phyloP scores from a whole-genome alignment of 1,140 invertebrate genomes.

The Spodoptera frugiperda region DNA sequence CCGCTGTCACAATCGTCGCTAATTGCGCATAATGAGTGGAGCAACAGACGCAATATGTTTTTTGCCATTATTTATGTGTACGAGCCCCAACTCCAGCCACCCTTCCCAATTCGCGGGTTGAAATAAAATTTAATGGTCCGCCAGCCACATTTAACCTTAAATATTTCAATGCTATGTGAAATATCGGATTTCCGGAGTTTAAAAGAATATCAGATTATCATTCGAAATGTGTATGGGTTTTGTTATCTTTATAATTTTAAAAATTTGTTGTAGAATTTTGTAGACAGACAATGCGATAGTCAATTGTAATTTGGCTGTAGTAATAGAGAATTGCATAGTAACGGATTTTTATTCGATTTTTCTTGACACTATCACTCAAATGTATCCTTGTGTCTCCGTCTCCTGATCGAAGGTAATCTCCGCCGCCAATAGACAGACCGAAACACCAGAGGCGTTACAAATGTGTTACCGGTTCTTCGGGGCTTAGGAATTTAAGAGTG shows the following conservation, averaged over 20 bases:
- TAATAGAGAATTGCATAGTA: too few relatives aligned
- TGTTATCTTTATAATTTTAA: not conserved
- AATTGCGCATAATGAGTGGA: slow-evolving; percentile 84
- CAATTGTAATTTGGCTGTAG: too few relatives aligned
- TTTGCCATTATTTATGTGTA: slow-evolving; percentile 81
- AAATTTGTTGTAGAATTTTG: too few relatives aligned
- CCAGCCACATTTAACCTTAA: slow-evolving; percentile 66
- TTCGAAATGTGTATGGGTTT: slow-evolving; percentile 17
- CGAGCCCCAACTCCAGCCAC: slow-evolving; percentile 73
- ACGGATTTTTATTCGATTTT: too few relatives aligned
- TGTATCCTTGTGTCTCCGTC: too few relatives aligned
- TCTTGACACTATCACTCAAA: too few relatives aligned
- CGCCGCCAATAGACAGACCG: too few relatives aligned
- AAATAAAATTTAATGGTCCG: slow-evolving; percentile 84
- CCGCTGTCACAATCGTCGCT: slow-evolving; percentile 82
- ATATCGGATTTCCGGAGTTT: slow-evolving; percentile 81
- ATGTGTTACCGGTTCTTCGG: too few relatives aligned
- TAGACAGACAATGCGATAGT: too few relatives aligned
- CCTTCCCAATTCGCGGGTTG: slow-evolving; percentile 71
- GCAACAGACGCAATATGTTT: slow-evolving; percentile 83
- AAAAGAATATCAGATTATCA: slow-evolving; percentile 36
- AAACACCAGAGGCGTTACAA: too few relatives aligned
- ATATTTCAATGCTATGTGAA: slow-evolving; percentile 66
- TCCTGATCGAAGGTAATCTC: too few relatives aligned
- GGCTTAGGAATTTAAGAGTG: too few relatives aligned